Percentiles rank a stretch among this genome's conserved stretches.
Evolutionary conservation across 2,113 vertebrate genomes (phyloP).

Genomic region (Pungitius pungitius): DNA sequence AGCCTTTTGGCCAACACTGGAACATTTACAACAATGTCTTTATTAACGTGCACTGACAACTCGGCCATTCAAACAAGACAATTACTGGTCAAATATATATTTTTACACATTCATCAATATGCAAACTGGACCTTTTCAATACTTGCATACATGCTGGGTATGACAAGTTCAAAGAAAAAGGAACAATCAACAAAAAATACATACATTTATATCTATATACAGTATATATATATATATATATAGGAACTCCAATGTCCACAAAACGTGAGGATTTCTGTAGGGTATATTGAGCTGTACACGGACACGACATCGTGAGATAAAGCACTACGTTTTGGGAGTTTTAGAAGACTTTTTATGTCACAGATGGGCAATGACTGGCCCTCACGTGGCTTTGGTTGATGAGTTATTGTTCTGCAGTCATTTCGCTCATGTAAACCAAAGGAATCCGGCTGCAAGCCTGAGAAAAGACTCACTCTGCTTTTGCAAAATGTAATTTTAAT

Average conservation of each 20-base stretch:
- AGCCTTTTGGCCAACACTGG: too few relatives aligned
- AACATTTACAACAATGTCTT: too few relatives aligned
- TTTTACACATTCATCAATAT: background rate
- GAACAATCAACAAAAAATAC: too few relatives aligned
- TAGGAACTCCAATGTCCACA: too few relatives aligned
- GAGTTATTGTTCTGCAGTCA: slow-evolving; percentile 30
- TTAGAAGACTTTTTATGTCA: slow-evolving; percentile 46
- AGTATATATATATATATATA: too few relatives aligned
- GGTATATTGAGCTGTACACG: slow-evolving; percentile 1
- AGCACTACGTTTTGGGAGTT: slow-evolving; percentile 28
- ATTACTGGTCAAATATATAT: background rate
- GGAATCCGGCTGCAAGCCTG: slow-evolving; percentile 33
- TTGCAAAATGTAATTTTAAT: slow-evolving; percentile 65
- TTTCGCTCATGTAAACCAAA: slow-evolving; percentile 9
- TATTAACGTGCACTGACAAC: too few relatives aligned
- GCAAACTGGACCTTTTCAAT: background rate
- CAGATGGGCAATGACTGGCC: slow-evolving; percentile 31
- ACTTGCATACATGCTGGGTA: background rate
- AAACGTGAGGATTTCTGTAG: slow-evolving; percentile 9
- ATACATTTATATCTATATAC: too few relatives aligned
- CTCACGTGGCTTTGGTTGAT: slow-evolving; percentile 39
- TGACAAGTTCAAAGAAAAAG: background rate
- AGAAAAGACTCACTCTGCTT: slow-evolving; percentile 37
- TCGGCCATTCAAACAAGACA: background rate
- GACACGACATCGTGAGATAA: slow-evolving; percentile 24